These are phyloP conservation scores for Idaea aversata DNA, from an alignment of 2,888 invertebrate species.

Conservation along the genomic window DNA sequence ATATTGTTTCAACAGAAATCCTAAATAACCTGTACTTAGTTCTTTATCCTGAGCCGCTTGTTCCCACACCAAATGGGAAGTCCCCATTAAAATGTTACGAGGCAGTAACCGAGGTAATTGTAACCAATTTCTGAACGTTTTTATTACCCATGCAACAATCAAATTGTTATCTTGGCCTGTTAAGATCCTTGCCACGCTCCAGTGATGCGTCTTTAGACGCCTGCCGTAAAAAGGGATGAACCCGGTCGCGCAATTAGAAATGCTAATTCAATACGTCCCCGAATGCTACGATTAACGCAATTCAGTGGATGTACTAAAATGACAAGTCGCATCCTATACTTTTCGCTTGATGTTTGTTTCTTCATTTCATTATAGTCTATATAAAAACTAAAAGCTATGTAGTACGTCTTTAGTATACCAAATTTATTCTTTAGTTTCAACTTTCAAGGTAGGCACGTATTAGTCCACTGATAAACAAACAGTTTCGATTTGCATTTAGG, in stretches of 20 bases:
- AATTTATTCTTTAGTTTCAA: no score
- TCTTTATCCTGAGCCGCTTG: conserved; percentile 9
- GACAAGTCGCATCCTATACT: no score
- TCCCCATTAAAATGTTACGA: conserved; percentile 74
- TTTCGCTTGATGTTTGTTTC: no score
- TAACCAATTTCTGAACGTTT: conserved; percentile 71
- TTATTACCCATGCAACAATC: conserved; percentile 73
- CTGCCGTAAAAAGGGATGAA: conserved; percentile 35
- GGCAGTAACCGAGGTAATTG: conserved; percentile 71
- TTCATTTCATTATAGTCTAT: no score
- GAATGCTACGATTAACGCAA: no score
- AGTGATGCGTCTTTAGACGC: conserved; percentile 37
- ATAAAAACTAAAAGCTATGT: no score
- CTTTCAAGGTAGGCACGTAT: no score
- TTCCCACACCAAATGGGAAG: conserved; percentile 68
- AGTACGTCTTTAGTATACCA: no score
- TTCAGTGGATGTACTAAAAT: no score
- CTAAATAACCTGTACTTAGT: conserved; percentile 6
- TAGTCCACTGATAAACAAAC: no score
- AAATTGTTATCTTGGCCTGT: conserved; percentile 63
- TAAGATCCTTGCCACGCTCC: conserved; percentile 46
- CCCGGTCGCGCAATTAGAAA: background rate
- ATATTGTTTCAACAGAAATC: conserved; percentile 12
- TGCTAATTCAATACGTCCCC: no score
- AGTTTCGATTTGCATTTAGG: no score